Base-by-base conservation (phyloP, 1,140 invertebrate species). In the Cephus cinctus region DNA sequence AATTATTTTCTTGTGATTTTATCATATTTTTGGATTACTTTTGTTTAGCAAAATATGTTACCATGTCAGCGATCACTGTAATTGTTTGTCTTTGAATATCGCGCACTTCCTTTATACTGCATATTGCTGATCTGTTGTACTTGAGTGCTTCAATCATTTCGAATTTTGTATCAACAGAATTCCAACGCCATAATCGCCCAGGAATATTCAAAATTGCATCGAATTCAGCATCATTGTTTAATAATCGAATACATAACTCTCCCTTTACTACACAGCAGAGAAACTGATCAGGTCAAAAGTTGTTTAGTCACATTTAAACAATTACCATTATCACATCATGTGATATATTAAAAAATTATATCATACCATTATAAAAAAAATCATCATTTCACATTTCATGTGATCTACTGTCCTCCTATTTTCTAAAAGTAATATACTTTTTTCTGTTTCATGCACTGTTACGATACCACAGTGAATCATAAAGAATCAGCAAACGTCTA, bases 91-190 rank as follows among this genome's bases (percentile, higher is more conserved):
- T 52, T 1, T 47, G 22, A 11, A 62, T 18, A 9, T 61, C n/a
- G 16, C 43, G 36, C 5, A 42, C 35, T 14, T 40, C 41, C 31
- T 63, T 27, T 18, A 66, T 52, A 22, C 49, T 62, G 30, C 59
- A 66, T 4, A 64, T 22, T 9, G 50, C 38, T 5, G 41, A 54
- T 1, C 14, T 20, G 41, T 64, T 60, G 14, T 23, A 23, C 18
- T 42, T 58, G 3, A 62, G 20, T 1, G 51, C 42, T 40, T 60
- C 57, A 15, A 66, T 38, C 2, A 51, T 35, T 11, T 58, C 52
- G 30, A 66, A 66, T 36, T 52, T 18, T 4, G 35, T 8, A 8
- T 31, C 41, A 1, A 19, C 15, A 5, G 25, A 15, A 44, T 64
- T 55, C 46, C 54, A 64, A 27, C 31, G 50, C 21, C 22, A 44